Percentiles rank a stretch among this genome's conserved stretches.
These are phyloP conservation scores for Halocynthia roretzi DNA, from an alignment of 23 tunicate species.

Conservation along the genomic window DNA sequence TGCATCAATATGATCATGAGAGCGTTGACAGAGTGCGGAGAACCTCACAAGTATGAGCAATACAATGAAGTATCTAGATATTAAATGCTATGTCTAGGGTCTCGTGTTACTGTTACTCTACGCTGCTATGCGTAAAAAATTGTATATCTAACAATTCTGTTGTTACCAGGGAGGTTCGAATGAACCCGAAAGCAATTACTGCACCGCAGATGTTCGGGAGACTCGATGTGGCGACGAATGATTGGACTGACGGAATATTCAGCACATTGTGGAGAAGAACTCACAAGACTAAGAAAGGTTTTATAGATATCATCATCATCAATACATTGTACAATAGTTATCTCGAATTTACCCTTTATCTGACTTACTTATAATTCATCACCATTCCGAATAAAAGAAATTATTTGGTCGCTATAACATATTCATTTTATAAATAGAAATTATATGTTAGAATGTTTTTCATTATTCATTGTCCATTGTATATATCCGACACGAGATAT, in stretches of 20 bases:
- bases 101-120: neutral
- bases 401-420: too few relatives aligned
- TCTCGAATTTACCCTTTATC: too few relatives aligned
- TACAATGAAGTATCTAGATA: neutral
- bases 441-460: too few relatives aligned
- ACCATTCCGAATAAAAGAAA: too few relatives aligned
- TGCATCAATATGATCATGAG: constrained; percentile 95
- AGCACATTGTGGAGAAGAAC: constrained; percentile 94
- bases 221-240: constrained; percentile 97
- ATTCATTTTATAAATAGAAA: too few relatives aligned
- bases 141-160: neutral
- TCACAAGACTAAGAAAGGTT: constrained; percentile 90
- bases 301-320: neutral
- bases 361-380: too few relatives aligned
- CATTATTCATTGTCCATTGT: too few relatives aligned
- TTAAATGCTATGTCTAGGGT: neutral
- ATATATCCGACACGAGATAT: too few relatives aligned
- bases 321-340: too few relatives aligned
- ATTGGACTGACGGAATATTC: constrained; percentile 99
- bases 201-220: constrained; percentile 99
- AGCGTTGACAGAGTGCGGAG: constrained; percentile 96
- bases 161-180: constrained; percentile 68
- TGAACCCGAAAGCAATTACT: constrained; percentile 99
- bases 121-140: neutral
- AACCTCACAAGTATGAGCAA: constrained; percentile 79